These are phyloP conservation scores for Thaumatotibia leucotreta DNA, from an alignment of 1,140 invertebrate species.

Conservation along the genomic window DNA sequence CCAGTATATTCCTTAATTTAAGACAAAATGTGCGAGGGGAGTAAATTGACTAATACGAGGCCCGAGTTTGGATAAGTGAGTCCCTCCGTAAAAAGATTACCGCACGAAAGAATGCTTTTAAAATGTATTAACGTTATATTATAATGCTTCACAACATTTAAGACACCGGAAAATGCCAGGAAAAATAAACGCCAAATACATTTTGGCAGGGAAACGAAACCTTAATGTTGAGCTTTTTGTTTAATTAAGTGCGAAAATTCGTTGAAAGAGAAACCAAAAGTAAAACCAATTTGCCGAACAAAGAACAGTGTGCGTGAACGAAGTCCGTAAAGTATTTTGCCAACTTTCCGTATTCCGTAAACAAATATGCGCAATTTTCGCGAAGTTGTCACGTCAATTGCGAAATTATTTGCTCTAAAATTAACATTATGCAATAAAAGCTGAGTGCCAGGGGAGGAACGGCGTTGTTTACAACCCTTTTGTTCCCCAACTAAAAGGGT, in stretches of 20 bases:
- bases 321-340: not conserved
- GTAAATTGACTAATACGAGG: constrained; percentile 19
- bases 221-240: not conserved
- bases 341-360: not conserved
- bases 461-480: constrained; percentile 36
- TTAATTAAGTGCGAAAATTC: constrained; percentile 12
- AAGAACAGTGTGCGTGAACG: not conserved
- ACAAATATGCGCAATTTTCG: constrained; percentile 3
- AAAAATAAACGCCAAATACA: not conserved
- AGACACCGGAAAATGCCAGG: not conserved
- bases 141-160: not conserved
- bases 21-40: constrained; percentile 19
- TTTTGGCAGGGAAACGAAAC: not conserved
- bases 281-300: constrained; percentile 8
- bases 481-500: constrained; percentile 56
- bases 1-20: constrained; percentile 46
- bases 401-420: constrained; percentile 24
- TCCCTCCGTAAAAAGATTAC: constrained; percentile 12
- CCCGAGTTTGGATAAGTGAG: constrained; percentile 15
- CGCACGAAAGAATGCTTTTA: not conserved
- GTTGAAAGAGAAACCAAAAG: not conserved
- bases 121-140: constrained; percentile 12
- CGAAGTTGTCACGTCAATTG: constrained; percentile 1
- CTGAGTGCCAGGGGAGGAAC: constrained; percentile 14
- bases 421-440: constrained; percentile 33